phyloP scores from a whole-genome alignment of 2,113 vertebrate genomes.

The Aptenodytes patagonicus region DNA sequence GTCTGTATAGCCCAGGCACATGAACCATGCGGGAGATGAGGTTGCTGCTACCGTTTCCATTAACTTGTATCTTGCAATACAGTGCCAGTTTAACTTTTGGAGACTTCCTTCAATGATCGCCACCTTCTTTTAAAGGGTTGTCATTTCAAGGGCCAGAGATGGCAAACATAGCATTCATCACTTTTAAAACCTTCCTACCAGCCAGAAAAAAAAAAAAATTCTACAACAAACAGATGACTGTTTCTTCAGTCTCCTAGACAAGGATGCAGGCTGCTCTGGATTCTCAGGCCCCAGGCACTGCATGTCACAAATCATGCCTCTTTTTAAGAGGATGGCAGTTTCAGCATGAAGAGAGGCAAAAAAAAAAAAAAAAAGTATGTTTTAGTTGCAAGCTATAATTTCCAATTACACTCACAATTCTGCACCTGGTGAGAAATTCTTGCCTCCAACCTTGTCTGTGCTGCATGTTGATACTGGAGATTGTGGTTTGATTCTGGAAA shows the following conservation, averaged over 20 bases:
- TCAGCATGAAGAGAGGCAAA: neutral
- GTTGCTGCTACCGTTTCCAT: neutral
- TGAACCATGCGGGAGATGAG: fast-evolving
- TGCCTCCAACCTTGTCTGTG: neutral
- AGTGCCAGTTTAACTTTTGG: neutral
- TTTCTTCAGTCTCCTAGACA: neutral
- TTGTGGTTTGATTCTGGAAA: slow-evolving; percentile 9
- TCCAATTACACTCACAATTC: slow-evolving; percentile 16
- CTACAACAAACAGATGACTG: neutral
- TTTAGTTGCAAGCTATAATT: slow-evolving; percentile 9
- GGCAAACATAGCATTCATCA: neutral
- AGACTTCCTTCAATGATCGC: neutral
- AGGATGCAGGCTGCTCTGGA: neutral
- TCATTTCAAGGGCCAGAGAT: neutral
- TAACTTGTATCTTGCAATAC: neutral
- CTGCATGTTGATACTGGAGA: slow-evolving; percentile 18
- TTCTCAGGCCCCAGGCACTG: neutral
- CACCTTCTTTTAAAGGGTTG: neutral
- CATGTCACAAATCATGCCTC: neutral
- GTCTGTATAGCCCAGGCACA: fast-evolving
- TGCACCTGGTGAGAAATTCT: slow-evolving; percentile 32
- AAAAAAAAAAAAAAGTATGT: neutral
- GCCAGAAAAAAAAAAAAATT: neutral
- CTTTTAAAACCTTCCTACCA: neutral
- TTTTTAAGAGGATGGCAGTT: neutral